Percentiles rank a stretch among this genome's conserved stretches.
Conservation (phyloP, 1,140 invertebrate genomes). For the Potamilus streckersoni region DNA sequence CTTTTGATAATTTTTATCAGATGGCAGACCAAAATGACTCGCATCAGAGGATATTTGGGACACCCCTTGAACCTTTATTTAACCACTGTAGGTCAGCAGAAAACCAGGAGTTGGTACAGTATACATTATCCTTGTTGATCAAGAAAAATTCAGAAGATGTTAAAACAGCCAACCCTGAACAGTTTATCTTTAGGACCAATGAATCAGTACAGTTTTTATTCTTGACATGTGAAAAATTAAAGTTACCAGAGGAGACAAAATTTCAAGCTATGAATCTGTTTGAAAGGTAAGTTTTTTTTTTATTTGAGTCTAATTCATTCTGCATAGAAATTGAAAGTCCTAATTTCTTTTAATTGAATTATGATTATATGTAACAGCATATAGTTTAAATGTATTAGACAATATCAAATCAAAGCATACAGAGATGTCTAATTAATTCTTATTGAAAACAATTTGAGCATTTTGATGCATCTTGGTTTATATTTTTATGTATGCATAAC, state of each 20-base stretch:
- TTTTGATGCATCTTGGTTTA: no score
- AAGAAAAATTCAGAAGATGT: constrained; percentile 17
- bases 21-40: no score
- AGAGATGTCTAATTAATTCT: neutral
- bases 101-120: constrained; percentile 22
- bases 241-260: constrained; percentile 38
- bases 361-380: neutral
- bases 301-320: neutral
- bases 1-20: no score
- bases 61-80: constrained; percentile 34
- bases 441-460: neutral
- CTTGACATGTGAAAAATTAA: constrained; percentile 41
- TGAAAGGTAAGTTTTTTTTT: constrained; percentile 38
- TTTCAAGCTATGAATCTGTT: constrained; percentile 48
- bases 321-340: neutral
- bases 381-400: neutral
- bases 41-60: constrained; percentile 24
- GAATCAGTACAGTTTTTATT: constrained; percentile 42
- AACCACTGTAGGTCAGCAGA: constrained; percentile 16
- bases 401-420: neutral
- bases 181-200: constrained; percentile 28
- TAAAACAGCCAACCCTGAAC: constrained; percentile 7
- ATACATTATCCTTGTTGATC: constrained; percentile 21
- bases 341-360: neutral
- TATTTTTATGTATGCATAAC: no score